Evolutionary conservation across 2,888 invertebrate species (phyloP), one percentile per base, ranked within the genome.

Genomic region (Nomada lathburiana): DNA sequence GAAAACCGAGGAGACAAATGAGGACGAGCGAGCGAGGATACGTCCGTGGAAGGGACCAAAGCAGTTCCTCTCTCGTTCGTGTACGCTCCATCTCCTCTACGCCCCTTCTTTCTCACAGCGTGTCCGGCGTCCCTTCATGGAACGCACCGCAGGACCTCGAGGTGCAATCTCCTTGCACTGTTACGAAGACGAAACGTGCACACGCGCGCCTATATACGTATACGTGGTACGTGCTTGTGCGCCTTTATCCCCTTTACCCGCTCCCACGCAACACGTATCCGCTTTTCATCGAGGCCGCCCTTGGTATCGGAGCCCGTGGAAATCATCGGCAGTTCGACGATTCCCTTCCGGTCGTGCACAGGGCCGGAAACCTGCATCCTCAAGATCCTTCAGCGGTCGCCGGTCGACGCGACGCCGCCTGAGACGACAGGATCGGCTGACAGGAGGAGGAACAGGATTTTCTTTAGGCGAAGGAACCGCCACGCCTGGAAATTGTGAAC

Each of bases 291-390:
- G 52, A 70, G 70, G 60, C 74, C 65, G 80, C 80, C 75, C 70
- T 59, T 57, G 20, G 47, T 53, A 71, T 77, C 59, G 71, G 71
- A 80, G 82, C 59, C 47, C 75, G 80, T 67, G 83, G 84, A 88
- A 89, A 90, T 90, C 90, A 90, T 86, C 83, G 82, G 73, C 76
- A 75, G 75, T 72, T 73, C 80, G 76, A 52, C 67, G 80, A 84
- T 79, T 84, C 50, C 13, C 88, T 89, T 90, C 88, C 89, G 88
- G 89, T 89, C 89, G 87, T 89, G 90, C n/a, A 89, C 90, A 87
- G 86, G 87, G 89, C 89, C 13, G 92, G 90, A 91, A 91, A 92
- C 90, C 85, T 89, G 83, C 84, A 90, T 91, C 90, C 89, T 90
- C 74, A 64, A 57, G 67, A 57, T 67, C 26, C 26, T 36, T 64